Conservation (phyloP, 30 jellyfish, hydroid and myxozoan genomes). For the Haliclystus octoradiatus region DNA sequence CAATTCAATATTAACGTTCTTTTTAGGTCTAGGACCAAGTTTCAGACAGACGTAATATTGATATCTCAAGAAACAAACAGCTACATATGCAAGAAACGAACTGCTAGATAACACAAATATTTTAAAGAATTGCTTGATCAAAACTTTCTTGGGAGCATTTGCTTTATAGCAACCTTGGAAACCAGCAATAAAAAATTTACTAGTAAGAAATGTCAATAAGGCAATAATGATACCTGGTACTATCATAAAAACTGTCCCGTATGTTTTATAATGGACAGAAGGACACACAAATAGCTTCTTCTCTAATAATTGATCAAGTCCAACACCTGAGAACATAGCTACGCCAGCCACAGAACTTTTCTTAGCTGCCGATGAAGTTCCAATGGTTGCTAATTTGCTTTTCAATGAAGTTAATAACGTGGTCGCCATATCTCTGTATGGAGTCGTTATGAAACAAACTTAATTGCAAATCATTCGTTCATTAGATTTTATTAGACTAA, state of each 20-base stretch:
- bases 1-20: too few relatives aligned
- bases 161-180: neutral
- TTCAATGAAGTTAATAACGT: neutral
- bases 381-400: neutral
- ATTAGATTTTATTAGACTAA: too few relatives aligned
- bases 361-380: neutral
- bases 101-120: neutral
- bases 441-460: too few relatives aligned
- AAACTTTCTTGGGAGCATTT: neutral
- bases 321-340: neutral
- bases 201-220: neutral
- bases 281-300: neutral
- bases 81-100: neutral
- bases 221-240: neutral
- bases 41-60: neutral
- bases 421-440: too few relatives aligned
- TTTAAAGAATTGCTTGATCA: neutral
- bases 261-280: neutral
- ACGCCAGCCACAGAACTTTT: neutral
- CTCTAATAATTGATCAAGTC: neutral
- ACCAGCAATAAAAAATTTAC: neutral
- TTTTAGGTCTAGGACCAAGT: neutral
- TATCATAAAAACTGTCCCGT: neutral
- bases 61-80: neutral
- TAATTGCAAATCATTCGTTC: too few relatives aligned